Conservation (phyloP, 1,140 invertebrate species). For the Archegozetes longisetosus region DNA sequence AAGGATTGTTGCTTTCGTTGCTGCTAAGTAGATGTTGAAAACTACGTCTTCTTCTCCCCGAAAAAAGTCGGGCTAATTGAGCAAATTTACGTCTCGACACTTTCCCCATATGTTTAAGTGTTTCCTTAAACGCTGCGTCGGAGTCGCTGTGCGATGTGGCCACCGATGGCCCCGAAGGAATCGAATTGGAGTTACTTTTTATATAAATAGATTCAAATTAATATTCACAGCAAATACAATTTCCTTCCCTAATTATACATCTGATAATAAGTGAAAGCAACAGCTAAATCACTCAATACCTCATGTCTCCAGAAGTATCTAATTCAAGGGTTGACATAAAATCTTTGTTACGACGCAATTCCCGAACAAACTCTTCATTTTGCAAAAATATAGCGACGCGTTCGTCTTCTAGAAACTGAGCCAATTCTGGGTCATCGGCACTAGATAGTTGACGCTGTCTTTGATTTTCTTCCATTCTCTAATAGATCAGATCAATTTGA, state of each 20-base stretch:
- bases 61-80: slow-evolving; percentile 58
- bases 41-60: slow-evolving; percentile 43
- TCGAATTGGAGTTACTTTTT: too few species aligned
- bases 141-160: slow-evolving; percentile 33
- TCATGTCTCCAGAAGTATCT: too few species aligned
- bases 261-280: too few species aligned
- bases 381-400: slow-evolving; percentile 72
- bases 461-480: slow-evolving; percentile 32
- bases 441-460: slow-evolving; percentile 24
- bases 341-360: slow-evolving; percentile 69
- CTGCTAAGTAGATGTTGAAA: slow-evolving; percentile 31
- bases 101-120: slow-evolving; percentile 74
- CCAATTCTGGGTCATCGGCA: slow-evolving; percentile 33
- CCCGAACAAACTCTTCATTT: slow-evolving; percentile 81
- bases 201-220: background rate
- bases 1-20: background rate
- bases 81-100: slow-evolving; percentile 64
- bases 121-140: slow-evolving; percentile 61
- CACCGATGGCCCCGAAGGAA: background rate
- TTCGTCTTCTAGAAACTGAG: slow-evolving; percentile 51
- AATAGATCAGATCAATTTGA: background rate
- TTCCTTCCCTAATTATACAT: too few species aligned
- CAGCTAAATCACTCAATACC: too few species aligned
- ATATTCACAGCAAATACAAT: background rate
- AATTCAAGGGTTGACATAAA: slow-evolving; percentile 64